Base-by-base conservation (phyloP, 2,888 invertebrate genomes). In the Cerceris ruficornis region DNA sequence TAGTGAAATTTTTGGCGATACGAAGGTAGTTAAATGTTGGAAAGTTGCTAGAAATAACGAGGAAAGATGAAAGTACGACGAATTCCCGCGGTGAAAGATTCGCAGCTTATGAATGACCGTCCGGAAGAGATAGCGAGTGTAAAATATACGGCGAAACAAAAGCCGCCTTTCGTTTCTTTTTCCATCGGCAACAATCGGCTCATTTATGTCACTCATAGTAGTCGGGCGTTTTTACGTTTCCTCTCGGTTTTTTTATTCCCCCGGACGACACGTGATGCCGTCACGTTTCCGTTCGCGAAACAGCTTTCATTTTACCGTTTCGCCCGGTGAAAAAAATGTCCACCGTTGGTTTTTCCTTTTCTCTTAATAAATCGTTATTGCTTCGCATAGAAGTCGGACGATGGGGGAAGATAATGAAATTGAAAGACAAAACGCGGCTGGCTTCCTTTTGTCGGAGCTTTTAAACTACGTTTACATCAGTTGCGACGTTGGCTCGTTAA, bases 101-200 rank as follows among this genome's bases (percentile, higher is more conserved):
- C 28, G 28, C 28, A n/a, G 28, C 4, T 28, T 28, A 28, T 28
- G 28, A 28, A 28, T 28, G 11, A 65, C 15, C 14, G 9, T 15
- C 2, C 52, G 2, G 75, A 39, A 52, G 65, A 72, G 50, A 41
- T 55, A 52, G 13, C 41, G 15, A 57, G 60, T 55, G 28, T 28
- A 28, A 28, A 28, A 28, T 28, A 28, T 28, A 28, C 28, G 28
- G 28, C 7, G 39, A 54, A 57, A 62, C 41, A 66, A 62, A 67
- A 46, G 46, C 57, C 46, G 73, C 73, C 73, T 73, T 72, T 72
- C 66, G 46, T 15, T 66, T 54, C 61, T 67, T 61, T 73, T 67
- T 75, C 66, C 58, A 57, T 62, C 75, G 15, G 54, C 57, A 74
- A 61, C 66, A 52, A 58, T 50, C 67, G 73, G 52, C 55, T 58